These are phyloP conservation scores for Drosophila ustulata DNA, from an alignment of 2,888 invertebrate genomes.

Conservation along the genomic window DNA sequence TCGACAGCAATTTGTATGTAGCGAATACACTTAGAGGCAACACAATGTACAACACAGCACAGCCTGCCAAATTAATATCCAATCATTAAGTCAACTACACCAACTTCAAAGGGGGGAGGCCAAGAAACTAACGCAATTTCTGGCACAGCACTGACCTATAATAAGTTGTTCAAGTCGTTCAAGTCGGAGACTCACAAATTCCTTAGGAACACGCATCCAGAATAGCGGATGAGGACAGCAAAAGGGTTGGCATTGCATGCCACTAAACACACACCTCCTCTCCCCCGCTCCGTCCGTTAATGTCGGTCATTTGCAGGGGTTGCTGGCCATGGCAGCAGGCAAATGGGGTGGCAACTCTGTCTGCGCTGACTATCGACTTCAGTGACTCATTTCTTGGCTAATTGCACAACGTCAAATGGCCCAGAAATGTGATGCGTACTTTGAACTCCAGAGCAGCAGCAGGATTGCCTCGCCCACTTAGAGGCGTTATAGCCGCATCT, in stretches of 20 bases:
- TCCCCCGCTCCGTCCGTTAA: constrained; percentile 45
- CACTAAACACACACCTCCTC: constrained; percentile 19
- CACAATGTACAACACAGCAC: constrained; percentile 8
- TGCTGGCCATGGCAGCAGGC: constrained; percentile 22
- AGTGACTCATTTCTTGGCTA: constrained; percentile 59
- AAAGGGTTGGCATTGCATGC: constrained; percentile 63
- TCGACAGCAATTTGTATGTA: constrained; percentile 69
- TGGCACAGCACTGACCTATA: constrained; percentile 64
- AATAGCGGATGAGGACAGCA: constrained; percentile 41
- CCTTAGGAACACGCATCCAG: constrained; percentile 50
- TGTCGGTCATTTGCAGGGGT: constrained; percentile 68
- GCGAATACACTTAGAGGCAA: constrained; percentile 18
- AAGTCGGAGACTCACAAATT: constrained; percentile 29
- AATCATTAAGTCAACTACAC: constrained; percentile 67
- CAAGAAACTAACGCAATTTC: constrained; percentile 35
- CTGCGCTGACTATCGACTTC: constrained; percentile 47
- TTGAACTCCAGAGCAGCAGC: constrained; percentile 47
- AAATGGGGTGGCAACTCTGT: constrained; percentile 19
- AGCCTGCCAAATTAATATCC: constrained; percentile 72
- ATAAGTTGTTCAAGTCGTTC: constrained; percentile 26
- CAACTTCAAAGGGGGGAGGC: constrained; percentile 19
- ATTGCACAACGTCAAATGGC: constrained; percentile 66
- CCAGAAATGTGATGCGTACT: constrained; percentile 54
- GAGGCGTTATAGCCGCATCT: constrained; percentile 16
- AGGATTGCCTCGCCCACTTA: constrained; percentile 11